Conservation (phyloP, 2,888 invertebrate species). For the Heliconius hortense region DNA sequence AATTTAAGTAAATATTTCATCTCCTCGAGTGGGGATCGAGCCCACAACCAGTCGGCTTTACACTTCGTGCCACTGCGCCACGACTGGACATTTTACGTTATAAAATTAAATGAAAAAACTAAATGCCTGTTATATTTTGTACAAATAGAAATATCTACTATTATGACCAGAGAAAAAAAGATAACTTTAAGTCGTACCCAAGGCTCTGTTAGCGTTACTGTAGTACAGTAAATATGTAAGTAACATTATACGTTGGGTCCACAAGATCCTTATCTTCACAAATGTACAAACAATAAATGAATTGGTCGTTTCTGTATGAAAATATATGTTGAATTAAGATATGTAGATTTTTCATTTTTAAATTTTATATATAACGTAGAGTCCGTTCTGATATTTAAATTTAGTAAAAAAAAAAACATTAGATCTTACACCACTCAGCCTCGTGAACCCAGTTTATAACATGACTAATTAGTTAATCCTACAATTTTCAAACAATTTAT, state of each 20-base stretch:
- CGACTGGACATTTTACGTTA: neutral
- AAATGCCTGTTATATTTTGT: no score
- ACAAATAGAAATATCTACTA: neutral
- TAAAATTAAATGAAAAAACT: neutral
- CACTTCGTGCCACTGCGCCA: no score
- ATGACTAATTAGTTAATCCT: neutral
- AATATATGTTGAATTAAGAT: conserved; percentile 1
- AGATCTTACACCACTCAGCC: neutral
- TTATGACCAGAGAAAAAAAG: neutral
- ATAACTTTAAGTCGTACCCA: neutral
- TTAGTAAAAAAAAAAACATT: neutral
- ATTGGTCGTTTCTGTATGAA: neutral
- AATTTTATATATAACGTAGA: neutral
- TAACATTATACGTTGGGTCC: neutral
- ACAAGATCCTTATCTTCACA: neutral
- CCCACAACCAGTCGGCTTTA: no score
- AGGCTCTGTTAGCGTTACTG: neutral
- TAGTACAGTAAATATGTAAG: no score
- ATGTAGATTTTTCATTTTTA: neutral
- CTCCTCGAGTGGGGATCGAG: no score
- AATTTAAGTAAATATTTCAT: no score
- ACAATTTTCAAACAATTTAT: conserved; percentile 12
- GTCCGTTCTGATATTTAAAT: no score
- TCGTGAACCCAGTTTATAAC: conserved; percentile 14
- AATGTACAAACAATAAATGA: neutral